phyloP scores from a whole-genome alignment of 1,140 invertebrate genomes.

The Ceratoteleas bidentatus region DNA sequence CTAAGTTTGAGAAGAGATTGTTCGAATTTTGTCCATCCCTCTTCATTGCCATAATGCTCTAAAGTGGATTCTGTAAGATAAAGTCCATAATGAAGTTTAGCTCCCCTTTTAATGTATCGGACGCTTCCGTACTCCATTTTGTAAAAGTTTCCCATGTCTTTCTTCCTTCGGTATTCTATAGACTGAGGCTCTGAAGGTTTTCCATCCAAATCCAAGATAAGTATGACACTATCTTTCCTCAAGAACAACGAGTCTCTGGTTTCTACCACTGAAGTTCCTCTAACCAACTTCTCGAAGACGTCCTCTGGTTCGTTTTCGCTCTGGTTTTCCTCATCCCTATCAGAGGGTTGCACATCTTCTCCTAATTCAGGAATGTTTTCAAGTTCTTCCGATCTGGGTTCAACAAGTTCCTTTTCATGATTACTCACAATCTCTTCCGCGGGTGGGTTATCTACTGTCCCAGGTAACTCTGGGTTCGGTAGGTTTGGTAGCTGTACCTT shows the following conservation, averaged over 20 bases:
- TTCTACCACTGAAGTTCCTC: constrained; percentile 7
- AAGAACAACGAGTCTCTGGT: constrained; percentile 19
- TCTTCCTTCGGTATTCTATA: constrained; percentile 1
- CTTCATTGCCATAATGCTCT: neutral
- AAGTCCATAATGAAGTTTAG: constrained; percentile 19
- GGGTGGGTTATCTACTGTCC: too few relatives aligned
- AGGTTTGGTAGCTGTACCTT: too few relatives aligned
- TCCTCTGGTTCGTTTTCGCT: neutral
- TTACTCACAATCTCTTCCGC: too few relatives aligned
- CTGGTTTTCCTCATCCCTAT: neutral
- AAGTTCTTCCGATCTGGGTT: too few relatives aligned
- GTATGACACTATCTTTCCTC: constrained; percentile 19
- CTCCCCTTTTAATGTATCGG: constrained; percentile 5
- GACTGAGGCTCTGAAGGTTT: constrained; percentile 4
- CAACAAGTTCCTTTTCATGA: neutral
- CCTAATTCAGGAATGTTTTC: neutral
- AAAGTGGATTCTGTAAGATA: neutral
- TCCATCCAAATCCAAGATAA: constrained; percentile 18
- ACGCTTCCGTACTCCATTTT: constrained; percentile 3
- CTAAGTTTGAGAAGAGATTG: neutral
- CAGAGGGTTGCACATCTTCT: too few relatives aligned
- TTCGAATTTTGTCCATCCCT: neutral
- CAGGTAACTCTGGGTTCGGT: too few relatives aligned
- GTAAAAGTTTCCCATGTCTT: constrained; percentile 10
- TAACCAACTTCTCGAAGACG: neutral